These are phyloP conservation scores for Steinernema hermaphroditum DNA, from an alignment of 2,888 invertebrate species.

Conservation along the genomic window DNA sequence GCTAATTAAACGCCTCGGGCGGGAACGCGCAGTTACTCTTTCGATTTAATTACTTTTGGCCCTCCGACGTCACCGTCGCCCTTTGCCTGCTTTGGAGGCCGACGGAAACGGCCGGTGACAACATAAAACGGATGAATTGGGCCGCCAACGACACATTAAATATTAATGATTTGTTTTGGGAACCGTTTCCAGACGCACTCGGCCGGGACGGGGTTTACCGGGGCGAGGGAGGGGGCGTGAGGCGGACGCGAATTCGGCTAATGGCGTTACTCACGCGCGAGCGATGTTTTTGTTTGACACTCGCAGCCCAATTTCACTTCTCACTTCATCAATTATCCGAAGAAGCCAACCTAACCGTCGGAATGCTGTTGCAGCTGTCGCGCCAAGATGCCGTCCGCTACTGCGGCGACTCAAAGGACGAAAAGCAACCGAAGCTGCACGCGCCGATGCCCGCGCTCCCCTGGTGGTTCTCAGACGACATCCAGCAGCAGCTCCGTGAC, in stretches of 20 bases:
- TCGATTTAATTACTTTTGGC: slow-evolving; percentile 27
- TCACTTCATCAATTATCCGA: slow-evolving; percentile 4
- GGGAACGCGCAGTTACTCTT: slow-evolving; percentile 20
- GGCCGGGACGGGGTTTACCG: slow-evolving; percentile 7
- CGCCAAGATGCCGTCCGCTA: slow-evolving; percentile 17
- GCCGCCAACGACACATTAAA: slow-evolving; percentile 21
- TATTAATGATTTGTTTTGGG: slow-evolving; percentile 29
- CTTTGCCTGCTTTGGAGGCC: not conserved
- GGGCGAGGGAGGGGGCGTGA: not conserved
- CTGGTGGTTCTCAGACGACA: slow-evolving; percentile 53
- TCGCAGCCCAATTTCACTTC: slow-evolving; percentile 19
- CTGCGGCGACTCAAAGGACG: slow-evolving; percentile 71
- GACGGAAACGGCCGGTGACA: slow-evolving; percentile 24
- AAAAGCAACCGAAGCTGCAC: slow-evolving; percentile 70
- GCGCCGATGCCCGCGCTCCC: slow-evolving; percentile 36
- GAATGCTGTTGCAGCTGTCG: not conserved
- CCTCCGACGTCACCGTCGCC: slow-evolving; percentile 11
- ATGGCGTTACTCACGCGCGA: slow-evolving; percentile 24
- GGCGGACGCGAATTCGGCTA: no score
- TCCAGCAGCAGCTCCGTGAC: slow-evolving; percentile 39
- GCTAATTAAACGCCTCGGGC: slow-evolving; percentile 29
- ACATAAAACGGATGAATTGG: slow-evolving; percentile 27
- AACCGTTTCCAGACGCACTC: not conserved
- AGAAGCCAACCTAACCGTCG: not conserved
- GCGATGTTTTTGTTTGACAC: slow-evolving; percentile 26